These are phyloP conservation scores for Loxodonta africana DNA, from an alignment of 2,113 vertebrate genomes.

Conservation along the genomic window DNA sequence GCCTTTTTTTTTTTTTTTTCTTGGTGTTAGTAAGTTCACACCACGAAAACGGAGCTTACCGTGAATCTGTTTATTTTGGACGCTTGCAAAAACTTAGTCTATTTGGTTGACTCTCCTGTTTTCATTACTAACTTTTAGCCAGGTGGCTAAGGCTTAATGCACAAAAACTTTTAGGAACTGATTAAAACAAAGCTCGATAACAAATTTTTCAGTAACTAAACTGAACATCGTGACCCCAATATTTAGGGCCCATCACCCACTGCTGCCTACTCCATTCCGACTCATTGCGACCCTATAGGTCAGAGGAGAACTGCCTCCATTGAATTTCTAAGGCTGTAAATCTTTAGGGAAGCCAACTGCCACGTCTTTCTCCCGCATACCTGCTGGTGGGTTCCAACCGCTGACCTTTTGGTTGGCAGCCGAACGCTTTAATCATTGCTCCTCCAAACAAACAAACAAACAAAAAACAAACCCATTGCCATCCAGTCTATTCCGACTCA, in stretches of 20 bases:
- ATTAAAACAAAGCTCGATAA: neutral
- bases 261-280: no score
- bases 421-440: no score
- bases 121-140: neutral
- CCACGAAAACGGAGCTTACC: neutral
- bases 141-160: neutral
- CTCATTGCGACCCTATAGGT: no score
- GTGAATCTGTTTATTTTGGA: neutral
- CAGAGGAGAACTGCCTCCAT: no score
- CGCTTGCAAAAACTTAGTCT: neutral
- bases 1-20: neutral
- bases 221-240: neutral
- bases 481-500: no score
- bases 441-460: no score
- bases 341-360: no score
- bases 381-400: no score
- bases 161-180: neutral
- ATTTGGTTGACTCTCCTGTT: neutral
- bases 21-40: neutral
- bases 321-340: no score
- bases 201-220: neutral
- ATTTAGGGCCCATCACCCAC: neutral
- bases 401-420: no score
- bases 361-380: no score
- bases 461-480: no score